These are phyloP conservation scores for Calyptomena viridis DNA, from an alignment of 2,113 vertebrate genomes.

Conservation along the genomic window DNA sequence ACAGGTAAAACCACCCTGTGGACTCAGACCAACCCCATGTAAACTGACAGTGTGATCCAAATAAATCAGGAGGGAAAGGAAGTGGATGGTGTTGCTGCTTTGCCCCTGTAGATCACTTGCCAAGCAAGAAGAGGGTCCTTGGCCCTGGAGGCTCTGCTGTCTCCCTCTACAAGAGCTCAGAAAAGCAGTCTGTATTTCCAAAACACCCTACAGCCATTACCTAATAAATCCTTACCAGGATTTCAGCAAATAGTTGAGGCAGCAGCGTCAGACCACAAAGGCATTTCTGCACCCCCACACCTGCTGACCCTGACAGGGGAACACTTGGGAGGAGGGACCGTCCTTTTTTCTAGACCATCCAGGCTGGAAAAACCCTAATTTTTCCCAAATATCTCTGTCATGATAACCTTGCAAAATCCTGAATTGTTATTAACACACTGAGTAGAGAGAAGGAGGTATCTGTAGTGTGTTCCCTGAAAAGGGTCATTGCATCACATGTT, in stretches of 20 bases:
- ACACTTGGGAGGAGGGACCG: neutral
- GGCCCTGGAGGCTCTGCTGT: neutral
- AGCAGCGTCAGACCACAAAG: neutral
- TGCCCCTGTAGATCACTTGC: neutral
- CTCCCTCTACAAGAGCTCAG: neutral
- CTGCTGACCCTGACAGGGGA: neutral
- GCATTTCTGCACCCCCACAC: neutral
- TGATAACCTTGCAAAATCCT: neutral
- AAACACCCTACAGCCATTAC: neutral
- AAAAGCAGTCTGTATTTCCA: neutral
- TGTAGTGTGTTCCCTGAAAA: neutral
- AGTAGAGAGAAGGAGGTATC: neutral
- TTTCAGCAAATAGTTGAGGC: neutral
- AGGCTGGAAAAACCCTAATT: neutral
- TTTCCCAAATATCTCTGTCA: neutral
- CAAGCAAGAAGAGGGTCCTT: fast-evolving
- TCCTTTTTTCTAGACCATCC: neutral
- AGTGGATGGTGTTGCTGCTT: neutral
- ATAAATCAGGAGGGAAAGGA: neutral
- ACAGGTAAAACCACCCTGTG: neutral
- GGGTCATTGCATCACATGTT: neutral
- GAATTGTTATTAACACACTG: neutral
- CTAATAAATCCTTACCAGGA: neutral
- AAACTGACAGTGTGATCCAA: neutral
- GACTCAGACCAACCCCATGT: fast-evolving